These are phyloP conservation scores for Cromileptes altivelis DNA, from an alignment of 2,113 vertebrate species.

Conservation along the genomic window DNA sequence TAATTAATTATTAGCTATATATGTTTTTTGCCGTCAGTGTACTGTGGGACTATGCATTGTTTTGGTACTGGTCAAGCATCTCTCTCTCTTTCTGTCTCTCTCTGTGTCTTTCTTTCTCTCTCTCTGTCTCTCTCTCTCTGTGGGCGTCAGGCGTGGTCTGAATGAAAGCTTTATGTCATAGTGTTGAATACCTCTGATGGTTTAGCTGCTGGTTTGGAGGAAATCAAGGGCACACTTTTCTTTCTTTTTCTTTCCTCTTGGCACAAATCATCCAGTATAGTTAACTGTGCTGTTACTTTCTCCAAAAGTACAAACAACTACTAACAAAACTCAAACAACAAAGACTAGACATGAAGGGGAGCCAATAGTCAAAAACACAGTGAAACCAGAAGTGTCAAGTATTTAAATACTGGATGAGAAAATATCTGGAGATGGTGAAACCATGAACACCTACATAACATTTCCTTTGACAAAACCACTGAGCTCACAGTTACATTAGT, in stretches of 20 bases:
- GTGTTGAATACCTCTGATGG: slow-evolving; percentile 37
- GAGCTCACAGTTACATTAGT: not conserved
- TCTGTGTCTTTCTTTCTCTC: not conserved
- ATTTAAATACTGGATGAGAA: not conserved
- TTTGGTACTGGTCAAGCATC: slow-evolving; percentile 9
- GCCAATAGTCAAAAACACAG: too few species aligned
- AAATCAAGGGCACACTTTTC: not conserved
- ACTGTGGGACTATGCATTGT: slow-evolving; percentile 10
- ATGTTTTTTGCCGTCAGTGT: not conserved
- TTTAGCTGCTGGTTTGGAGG: slow-evolving; percentile 9
- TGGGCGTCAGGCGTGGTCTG: slow-evolving; percentile 52
- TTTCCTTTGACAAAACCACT: not conserved
- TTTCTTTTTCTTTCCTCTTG: not conserved
- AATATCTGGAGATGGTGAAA: slow-evolving; percentile 3
- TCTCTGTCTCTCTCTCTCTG: not conserved
- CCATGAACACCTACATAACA: not conserved
- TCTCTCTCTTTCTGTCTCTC: not conserved
- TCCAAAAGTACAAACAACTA: not conserved
- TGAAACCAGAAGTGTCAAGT: not conserved
- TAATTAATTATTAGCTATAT: not conserved
- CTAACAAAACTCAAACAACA: not conserved
- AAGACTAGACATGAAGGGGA: not conserved
- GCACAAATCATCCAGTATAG: not conserved
- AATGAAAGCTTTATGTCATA: slow-evolving; percentile 67
- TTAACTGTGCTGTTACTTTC: not conserved